A percentile compares a stretch with the other conserved stretches of the same genome.
phyloP scores from a whole-genome alignment of 2,888 invertebrate genomes.

The Caenorhabditis wallacei region DNA sequence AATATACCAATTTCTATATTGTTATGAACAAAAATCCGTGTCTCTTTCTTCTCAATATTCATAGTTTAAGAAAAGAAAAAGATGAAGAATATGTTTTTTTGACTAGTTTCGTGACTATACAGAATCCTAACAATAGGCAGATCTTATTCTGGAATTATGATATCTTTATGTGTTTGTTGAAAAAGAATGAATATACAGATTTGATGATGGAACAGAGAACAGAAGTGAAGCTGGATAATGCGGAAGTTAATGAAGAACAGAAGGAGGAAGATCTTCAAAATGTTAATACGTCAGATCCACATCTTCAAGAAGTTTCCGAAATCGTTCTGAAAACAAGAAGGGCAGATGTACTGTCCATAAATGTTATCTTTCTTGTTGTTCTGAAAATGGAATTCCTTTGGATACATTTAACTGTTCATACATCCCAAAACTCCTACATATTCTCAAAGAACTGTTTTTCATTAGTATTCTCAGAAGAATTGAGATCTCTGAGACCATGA shows the following conservation, averaged over 20 bases:
- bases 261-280: neutral
- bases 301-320: conserved; percentile 3
- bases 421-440: neutral
- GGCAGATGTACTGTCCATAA: conserved; percentile 6
- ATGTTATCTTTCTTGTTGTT: neutral
- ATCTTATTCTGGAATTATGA: conserved; percentile 49
- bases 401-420: neutral
- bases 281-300: conserved; percentile 11
- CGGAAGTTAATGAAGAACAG: conserved; percentile 38
- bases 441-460: neutral
- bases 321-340: conserved; percentile 1
- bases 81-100: neutral
- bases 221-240: conserved; percentile 11
- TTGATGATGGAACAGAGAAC: conserved; percentile 28
- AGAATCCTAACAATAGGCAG: conserved; percentile 53
- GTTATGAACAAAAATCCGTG: conserved; percentile 20
- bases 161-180: conserved; percentile 21
- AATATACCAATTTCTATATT: conserved; percentile 5
- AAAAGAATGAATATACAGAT: conserved; percentile 16
- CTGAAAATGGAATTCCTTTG: neutral
- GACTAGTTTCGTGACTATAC: conserved; percentile 28
- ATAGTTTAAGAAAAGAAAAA: conserved; percentile 15
- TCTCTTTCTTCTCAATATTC: neutral
- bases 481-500: conserved; percentile 31
- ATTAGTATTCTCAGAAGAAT: neutral